phyloP scores from a whole-genome alignment of 2,888 invertebrate genomes.

The Cyclophora punctaria region DNA sequence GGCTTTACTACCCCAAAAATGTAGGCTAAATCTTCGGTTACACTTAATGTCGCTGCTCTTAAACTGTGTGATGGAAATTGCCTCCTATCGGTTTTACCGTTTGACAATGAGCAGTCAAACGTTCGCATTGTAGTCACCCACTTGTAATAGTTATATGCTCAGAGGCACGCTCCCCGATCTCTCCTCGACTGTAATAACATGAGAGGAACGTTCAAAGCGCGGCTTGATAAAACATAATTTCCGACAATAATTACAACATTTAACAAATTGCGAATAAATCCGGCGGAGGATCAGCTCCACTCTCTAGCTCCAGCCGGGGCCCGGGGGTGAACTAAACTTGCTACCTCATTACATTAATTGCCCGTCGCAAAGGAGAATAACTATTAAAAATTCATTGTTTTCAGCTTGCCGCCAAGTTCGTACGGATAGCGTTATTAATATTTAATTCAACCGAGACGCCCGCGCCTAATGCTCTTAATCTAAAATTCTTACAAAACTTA shows the following conservation, averaged over 20 bases:
- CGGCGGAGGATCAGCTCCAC: slow-evolving; percentile 36
- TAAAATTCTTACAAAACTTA: slow-evolving; percentile 71
- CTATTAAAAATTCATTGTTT: slow-evolving; percentile 68
- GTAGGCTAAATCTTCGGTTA: slow-evolving; percentile 12
- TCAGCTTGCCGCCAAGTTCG: slow-evolving; percentile 45
- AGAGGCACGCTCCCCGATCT: too few species aligned
- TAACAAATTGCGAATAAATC: slow-evolving; percentile 29
- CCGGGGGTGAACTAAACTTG: slow-evolving; percentile 40
- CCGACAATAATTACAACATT: slow-evolving; percentile 5
- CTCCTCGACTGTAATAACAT: too few species aligned
- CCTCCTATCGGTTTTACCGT: too few species aligned
- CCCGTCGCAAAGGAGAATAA: slow-evolving; percentile 53
- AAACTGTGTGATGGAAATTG: too few species aligned
- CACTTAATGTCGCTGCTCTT: slow-evolving; percentile 13
- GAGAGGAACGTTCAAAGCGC: too few species aligned
- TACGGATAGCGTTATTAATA: slow-evolving; percentile 64
- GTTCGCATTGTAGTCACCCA: too few species aligned
- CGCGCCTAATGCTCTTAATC: slow-evolving; percentile 62
- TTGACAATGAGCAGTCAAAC: too few species aligned
- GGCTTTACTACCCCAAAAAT: slow-evolving; percentile 15
- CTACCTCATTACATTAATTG: slow-evolving; percentile 65
- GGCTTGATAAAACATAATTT: not conserved
- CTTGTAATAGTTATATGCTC: too few species aligned
- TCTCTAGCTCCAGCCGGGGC: slow-evolving; percentile 30
- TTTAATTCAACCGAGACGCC: slow-evolving; percentile 59